A percentile compares a stretch with the other conserved stretches of the same genome.
phyloP scores from a whole-genome alignment of 2,113 vertebrate genomes.

The Fulmarus glacialis region DNA sequence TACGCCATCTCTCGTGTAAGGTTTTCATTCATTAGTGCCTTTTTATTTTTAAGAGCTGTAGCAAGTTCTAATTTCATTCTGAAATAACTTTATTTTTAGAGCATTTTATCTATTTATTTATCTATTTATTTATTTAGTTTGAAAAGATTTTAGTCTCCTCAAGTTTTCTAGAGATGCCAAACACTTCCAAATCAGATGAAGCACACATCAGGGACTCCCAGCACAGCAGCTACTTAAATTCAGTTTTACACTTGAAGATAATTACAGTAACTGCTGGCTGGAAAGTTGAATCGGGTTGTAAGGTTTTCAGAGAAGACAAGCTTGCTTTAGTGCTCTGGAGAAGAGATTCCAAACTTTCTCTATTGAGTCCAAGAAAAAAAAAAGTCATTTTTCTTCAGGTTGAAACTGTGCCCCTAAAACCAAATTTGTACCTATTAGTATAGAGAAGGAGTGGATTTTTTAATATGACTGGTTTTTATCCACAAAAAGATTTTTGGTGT shows the following conservation, averaged over 20 bases:
- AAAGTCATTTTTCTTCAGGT: not conserved
- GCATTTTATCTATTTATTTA: not conserved
- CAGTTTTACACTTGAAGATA: conserved; percentile 24
- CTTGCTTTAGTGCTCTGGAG: not conserved
- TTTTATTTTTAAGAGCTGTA: not conserved
- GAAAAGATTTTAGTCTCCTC: not conserved
- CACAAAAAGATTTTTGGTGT: not conserved
- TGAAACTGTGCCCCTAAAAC: not conserved
- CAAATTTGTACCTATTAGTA: not conserved
- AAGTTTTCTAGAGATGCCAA: not conserved
- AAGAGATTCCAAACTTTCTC: not conserved
- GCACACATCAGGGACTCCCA: not conserved
- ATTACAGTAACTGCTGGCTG: conserved; percentile 21
- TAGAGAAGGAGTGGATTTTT: not conserved
- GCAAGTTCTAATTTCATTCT: not conserved
- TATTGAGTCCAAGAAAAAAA: not conserved
- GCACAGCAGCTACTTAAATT: conserved; percentile 22
- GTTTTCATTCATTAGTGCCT: not conserved
- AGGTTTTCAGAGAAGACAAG: not conserved
- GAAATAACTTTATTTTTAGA: not conserved
- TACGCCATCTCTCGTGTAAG: not conserved
- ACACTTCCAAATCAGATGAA: conserved; percentile 29
- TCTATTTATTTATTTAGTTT: conserved; percentile 3
- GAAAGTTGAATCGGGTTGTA: not conserved
- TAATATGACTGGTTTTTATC: not conserved